These are phyloP conservation scores for Psephotus haematonotus DNA, from an alignment of 2,113 vertebrate genomes.

Conservation along the genomic window DNA sequence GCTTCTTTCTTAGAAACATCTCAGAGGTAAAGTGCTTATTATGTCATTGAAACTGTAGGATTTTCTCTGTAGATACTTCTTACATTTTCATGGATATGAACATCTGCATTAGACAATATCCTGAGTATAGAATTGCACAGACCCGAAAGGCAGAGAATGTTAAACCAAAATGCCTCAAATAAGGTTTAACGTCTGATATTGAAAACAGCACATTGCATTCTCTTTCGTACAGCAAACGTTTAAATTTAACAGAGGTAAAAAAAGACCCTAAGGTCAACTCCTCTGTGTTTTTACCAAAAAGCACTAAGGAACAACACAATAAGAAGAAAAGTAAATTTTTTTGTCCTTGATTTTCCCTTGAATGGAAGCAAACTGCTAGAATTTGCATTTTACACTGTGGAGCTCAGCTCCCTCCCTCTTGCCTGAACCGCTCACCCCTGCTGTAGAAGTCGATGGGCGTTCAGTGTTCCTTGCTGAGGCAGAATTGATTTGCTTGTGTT, in stretches of 20 bases:
- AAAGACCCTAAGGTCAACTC: neutral
- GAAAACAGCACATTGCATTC: neutral
- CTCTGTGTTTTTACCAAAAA: neutral
- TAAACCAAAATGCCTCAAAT: neutral
- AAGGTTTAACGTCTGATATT: neutral
- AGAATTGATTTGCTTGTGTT: slow-evolving; percentile 23
- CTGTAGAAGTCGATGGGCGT: slow-evolving; percentile 9
- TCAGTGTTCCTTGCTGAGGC: neutral
- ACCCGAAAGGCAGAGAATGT: neutral
- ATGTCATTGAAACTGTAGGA: neutral
- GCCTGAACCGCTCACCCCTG: slow-evolving; percentile 31
- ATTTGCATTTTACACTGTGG: neutral
- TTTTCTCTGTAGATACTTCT: neutral
- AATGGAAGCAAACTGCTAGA: neutral
- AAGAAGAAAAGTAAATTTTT: neutral
- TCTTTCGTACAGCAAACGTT: neutral
- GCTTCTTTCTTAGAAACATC: neutral
- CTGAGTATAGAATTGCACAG: neutral
- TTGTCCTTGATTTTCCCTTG: slow-evolving; percentile 39
- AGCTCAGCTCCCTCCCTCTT: neutral
- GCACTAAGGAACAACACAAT: neutral
- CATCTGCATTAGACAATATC: neutral
- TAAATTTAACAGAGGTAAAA: neutral
- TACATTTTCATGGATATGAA: neutral
- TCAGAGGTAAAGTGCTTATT: neutral